These are phyloP conservation scores for Rhimphoctona megacephalus DNA, from an alignment of 2,888 invertebrate species.

Conservation along the genomic window DNA sequence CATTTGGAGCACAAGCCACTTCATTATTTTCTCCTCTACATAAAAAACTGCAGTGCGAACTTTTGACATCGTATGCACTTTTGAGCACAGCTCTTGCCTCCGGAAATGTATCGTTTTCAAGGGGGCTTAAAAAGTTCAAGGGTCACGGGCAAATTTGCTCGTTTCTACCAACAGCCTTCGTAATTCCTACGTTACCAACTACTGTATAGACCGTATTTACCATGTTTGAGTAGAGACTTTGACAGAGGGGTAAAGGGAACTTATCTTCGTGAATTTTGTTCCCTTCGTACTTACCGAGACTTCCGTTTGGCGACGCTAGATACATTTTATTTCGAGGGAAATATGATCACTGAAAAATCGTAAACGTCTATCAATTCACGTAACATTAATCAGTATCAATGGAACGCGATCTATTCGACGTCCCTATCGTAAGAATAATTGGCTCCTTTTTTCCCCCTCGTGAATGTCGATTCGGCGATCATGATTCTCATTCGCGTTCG, in stretches of 20 bases:
- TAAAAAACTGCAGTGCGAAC: background rate
- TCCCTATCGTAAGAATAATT: conserved; percentile 28
- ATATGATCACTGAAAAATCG: background rate
- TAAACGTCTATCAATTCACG: background rate
- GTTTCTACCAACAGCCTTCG: conserved; percentile 15
- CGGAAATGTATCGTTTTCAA: conserved; percentile 25
- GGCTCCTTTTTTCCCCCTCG: conserved; percentile 1
- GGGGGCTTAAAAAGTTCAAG: conserved; percentile 32
- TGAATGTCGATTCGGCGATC: conserved; percentile 25
- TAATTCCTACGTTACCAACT: conserved; percentile 55
- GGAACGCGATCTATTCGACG: background rate
- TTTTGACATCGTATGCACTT: conserved; percentile 27
- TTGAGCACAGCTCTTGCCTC: conserved; percentile 29
- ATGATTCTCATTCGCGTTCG: conserved; percentile 25
- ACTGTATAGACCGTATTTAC: conserved; percentile 29
- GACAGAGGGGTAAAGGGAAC: conserved; percentile 22
- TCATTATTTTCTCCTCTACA: conserved; percentile 16
- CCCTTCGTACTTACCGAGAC: conserved; percentile 24
- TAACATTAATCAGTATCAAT: conserved; percentile 32
- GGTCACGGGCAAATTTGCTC: conserved; percentile 26
- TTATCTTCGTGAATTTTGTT: conserved; percentile 18
- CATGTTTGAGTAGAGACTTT: background rate
- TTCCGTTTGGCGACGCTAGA: conserved; percentile 47
- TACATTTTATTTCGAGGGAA: background rate
- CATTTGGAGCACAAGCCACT: conserved; percentile 32